Evolutionary conservation across 2,888 invertebrate genomes (phyloP).

Genomic region (Acrobasis repandana): DNA sequence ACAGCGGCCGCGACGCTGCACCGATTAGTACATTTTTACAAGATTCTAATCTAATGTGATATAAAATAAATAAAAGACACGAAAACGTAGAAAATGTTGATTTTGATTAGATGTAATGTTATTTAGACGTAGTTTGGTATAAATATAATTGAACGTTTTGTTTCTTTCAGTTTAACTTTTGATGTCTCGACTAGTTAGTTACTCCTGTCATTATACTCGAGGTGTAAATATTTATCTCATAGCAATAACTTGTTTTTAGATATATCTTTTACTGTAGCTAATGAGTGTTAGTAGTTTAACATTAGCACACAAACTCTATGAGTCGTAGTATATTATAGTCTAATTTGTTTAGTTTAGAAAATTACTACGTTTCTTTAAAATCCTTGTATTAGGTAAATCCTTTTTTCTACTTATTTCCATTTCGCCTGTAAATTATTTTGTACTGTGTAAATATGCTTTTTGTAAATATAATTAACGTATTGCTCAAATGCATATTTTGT

Average conservation of each 20-base stretch:
- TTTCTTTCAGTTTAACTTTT: slow-evolving; percentile 60
- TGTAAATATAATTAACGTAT: slow-evolving; percentile 79
- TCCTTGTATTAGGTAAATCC: slow-evolving; percentile 26
- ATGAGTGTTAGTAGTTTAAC: slow-evolving; percentile 25
- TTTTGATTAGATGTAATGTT: slow-evolving; percentile 44
- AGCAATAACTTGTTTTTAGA: slow-evolving; percentile 68
- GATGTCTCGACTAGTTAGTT: slow-evolving; percentile 50
- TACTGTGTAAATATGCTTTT: slow-evolving; percentile 65
- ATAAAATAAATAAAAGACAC: slow-evolving; percentile 58
- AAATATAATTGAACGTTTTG: slow-evolving; percentile 40
- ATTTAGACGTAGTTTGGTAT: slow-evolving; percentile 32
- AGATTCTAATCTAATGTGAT: slow-evolving; percentile 80
- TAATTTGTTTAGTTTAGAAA: slow-evolving; percentile 22
- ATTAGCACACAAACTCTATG: slow-evolving; percentile 33
- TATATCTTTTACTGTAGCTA: slow-evolving; percentile 38
- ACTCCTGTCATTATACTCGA: slow-evolving; percentile 47
- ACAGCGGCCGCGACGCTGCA: slow-evolving; percentile 28
- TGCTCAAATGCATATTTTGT: slow-evolving; percentile 83
- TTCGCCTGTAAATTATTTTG: slow-evolving; percentile 35
- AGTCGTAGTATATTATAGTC: slow-evolving; percentile 6
- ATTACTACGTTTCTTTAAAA: slow-evolving; percentile 10
- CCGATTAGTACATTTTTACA: slow-evolving; percentile 52
- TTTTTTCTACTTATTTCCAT: slow-evolving; percentile 21
- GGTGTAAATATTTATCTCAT: slow-evolving; percentile 61
- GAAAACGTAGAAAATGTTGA: slow-evolving; percentile 55